A percentile compares a stretch with the other conserved stretches of the same genome.
phyloP scores from a whole-genome alignment of 2,888 invertebrate species.

The Rhodophaea formosa region DNA sequence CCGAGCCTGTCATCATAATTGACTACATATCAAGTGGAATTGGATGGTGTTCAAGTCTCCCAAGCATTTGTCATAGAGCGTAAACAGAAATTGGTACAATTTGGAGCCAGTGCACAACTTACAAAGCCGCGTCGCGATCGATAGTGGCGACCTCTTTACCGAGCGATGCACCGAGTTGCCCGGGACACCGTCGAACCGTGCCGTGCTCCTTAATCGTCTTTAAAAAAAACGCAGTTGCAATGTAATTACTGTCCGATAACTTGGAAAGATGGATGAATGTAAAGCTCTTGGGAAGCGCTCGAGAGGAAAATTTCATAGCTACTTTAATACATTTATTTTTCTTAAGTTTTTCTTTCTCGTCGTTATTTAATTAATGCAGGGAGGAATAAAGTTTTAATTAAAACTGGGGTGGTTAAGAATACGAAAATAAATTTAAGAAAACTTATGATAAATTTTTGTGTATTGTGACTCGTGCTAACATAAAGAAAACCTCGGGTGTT shows the following conservation, averaged over 20 bases:
- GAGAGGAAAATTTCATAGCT: neutral
- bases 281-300: constrained; percentile 3
- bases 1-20: constrained; percentile 27
- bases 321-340: neutral
- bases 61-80: constrained; percentile 35
- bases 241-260: constrained; percentile 11
- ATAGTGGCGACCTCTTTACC: constrained; percentile 77
- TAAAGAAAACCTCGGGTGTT: no score
- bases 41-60: constrained; percentile 34
- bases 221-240: constrained; percentile 10
- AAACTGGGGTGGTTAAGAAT: neutral
- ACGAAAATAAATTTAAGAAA: neutral
- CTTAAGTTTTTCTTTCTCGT: neutral
- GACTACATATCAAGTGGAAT: constrained; percentile 32
- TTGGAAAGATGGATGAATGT: constrained; percentile 15
- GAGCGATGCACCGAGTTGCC: constrained; percentile 74
- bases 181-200: constrained; percentile 47
- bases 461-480: no score
- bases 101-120: constrained; percentile 49
- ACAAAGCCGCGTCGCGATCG: constrained; percentile 46
- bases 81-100: constrained; percentile 51
- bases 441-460: neutral
- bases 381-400: constrained; percentile 3
- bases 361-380: constrained; percentile 1
- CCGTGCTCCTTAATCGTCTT: constrained; percentile 26